A percentile compares a stretch with the other conserved stretches of the same genome.
phyloP scores from a whole-genome alignment of 2,888 invertebrate genomes.

The Phragmatobia fuliginosa region DNA sequence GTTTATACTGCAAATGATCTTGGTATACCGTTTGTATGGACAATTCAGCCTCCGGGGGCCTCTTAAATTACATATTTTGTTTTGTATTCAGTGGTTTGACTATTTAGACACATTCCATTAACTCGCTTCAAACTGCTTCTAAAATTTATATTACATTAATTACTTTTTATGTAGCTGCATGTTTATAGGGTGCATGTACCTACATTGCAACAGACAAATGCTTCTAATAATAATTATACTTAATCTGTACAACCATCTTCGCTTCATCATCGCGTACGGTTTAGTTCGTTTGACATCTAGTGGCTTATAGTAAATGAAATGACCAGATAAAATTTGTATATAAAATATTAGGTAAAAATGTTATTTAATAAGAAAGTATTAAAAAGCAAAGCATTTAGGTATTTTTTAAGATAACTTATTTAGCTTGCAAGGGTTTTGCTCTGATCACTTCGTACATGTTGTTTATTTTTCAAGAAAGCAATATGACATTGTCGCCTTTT shows the following conservation, averaged over 20 bases:
- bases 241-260: slow-evolving; percentile 67
- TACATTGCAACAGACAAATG: slow-evolving; percentile 55
- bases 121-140: not conserved
- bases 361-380: no score
- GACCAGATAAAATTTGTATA: slow-evolving; percentile 38
- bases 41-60: no score
- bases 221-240: slow-evolving; percentile 63
- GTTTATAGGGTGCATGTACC: not conserved
- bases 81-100: not conserved
- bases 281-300: slow-evolving; percentile 60
- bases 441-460: not conserved
- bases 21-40: no score
- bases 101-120: not conserved
- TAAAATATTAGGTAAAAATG: no score
- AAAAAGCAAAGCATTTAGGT: no score
- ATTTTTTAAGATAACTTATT: not conserved
- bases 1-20: no score
- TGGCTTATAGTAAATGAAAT: slow-evolving; percentile 48
- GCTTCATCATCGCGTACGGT: slow-evolving; percentile 65
- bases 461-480: no score
- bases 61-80: no score
- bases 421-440: no score
- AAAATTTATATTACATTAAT: slow-evolving; percentile 45
- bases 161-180: slow-evolving; percentile 51
- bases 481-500: no score